Conservation (phyloP, 2,888 invertebrate species). For the Stegana nigrithorax region DNA sequence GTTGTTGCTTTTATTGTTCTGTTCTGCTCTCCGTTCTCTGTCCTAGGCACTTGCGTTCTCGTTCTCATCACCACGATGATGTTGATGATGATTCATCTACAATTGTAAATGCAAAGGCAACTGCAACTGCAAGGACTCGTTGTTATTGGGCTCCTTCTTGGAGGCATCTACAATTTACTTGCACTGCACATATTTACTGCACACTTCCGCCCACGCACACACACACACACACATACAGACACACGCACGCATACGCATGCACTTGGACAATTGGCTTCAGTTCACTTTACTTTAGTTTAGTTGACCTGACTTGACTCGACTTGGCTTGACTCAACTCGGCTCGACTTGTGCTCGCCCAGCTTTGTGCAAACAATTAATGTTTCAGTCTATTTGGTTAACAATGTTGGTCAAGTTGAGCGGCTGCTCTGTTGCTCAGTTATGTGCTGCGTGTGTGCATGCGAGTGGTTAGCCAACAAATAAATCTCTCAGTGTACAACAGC, state of each 20-base stretch:
- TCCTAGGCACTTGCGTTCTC: no score
- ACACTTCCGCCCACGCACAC: neutral
- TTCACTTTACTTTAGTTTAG: neutral
- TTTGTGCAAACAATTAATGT: conserved; percentile 59
- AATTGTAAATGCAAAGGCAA: no score
- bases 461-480: conserved; percentile 55
- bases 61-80: no score
- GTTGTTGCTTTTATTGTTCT: no score
- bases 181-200: neutral
- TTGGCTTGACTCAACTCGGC: neutral
- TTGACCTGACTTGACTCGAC: neutral
- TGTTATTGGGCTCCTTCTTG: neutral
- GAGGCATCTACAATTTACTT: neutral
- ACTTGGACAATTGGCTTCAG: no score
- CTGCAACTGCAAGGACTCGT: neutral
- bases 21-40: no score
- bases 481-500: no score
- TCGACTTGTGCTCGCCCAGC: conserved; percentile 29
- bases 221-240: no score
- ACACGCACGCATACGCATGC: no score
- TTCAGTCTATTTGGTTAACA: conserved; percentile 62
- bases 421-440: conserved; percentile 39
- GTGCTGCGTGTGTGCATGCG: conserved; percentile 33
- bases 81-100: no score
- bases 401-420: neutral